Evolutionary conservation across 2,888 invertebrate genomes (phyloP), one percentile per base, ranked within the genome.

Genomic region (Erynnis tages): DNA sequence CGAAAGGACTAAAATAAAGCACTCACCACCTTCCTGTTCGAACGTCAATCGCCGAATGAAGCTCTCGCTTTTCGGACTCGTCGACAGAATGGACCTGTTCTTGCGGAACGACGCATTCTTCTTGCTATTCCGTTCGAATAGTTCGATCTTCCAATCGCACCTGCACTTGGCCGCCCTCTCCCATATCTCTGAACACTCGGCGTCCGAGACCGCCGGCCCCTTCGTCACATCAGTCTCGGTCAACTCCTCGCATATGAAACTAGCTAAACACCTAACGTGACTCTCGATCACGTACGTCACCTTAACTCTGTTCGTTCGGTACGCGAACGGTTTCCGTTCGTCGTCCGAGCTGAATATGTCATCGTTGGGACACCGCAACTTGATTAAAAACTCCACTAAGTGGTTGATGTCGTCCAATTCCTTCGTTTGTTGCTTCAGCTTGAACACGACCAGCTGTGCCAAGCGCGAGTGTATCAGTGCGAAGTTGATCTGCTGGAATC

Each of bases 401-500:
- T 66, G 71, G 30, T 86, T 83, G 0, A 90, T 65, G 55, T 90
- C 87, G 49, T 89, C 85, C 47, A 82, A 59, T 8, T 85, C 82
- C 6, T 67, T 79, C 0, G 84, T 81, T 48, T 85, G 83, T 67
- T 79, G 88, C 47, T 82, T 89, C 13, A 94, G 67, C 71, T 92
- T 93, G 60, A 89, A 91, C 1, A 91, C 91, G 0, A 93, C 91
- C 13, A 93, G 72, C 59, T 91, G 90, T 0, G 93, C 93, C 47
- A 94, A 78, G 34, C 94, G 82, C 0, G 92, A 91, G 69, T 94
- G 94, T 29, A 93, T 91, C 54, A 92, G 76, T 7, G 91, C 88
- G 65, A 94, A 94, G 69, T 94, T 89, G 0, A 93, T 92, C 10
- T 89, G 85, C 3, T 88, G 74, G 71, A 94, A 94, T 56, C 94